phyloP scores from a whole-genome alignment of 92 coral and sea anemone genomes.

The Phenganax marumi region DNA sequence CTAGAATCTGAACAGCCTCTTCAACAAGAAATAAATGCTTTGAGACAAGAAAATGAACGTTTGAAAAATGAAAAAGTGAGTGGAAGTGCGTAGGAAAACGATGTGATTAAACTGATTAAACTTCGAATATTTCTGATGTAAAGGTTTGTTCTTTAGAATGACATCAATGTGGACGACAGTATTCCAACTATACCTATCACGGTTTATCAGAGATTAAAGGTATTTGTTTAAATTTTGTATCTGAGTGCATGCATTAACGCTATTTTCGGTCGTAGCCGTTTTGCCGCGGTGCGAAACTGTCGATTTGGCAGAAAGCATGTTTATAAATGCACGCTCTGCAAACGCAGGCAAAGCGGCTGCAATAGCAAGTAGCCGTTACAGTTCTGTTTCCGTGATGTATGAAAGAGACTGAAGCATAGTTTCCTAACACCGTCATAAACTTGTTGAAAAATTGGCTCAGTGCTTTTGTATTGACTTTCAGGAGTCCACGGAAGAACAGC shows the following conservation, averaged over 20 bases:
- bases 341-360: too few relatives aligned
- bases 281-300: too few relatives aligned
- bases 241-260: not conserved
- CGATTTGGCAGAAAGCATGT: too few relatives aligned
- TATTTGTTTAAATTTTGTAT: not conserved
- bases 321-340: too few relatives aligned
- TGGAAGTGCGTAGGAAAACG: not conserved
- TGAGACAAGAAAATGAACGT: conserved; percentile 72
- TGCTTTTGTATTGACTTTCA: conserved; percentile 54
- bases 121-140: not conserved
- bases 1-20: conserved; percentile 34
- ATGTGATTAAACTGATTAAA: not conserved
- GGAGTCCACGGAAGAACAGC: conserved; percentile 87
- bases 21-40: conserved; percentile 65
- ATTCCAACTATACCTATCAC: conserved; percentile 66
- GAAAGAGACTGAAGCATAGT: not conserved
- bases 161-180: conserved; percentile 42
- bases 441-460: conserved; percentile 12
- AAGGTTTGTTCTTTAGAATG: conserved; percentile 32
- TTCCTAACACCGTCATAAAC: not conserved
- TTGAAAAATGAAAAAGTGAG: conserved; percentile 5
- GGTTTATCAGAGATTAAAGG: conserved; percentile 79
- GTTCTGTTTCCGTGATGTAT: not conserved
- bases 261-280: not conserved
- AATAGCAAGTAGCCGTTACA: not conserved